These are phyloP conservation scores for Metacarcinus magister DNA, from an alignment of 2,888 invertebrate genomes.

Conservation along the genomic window DNA sequence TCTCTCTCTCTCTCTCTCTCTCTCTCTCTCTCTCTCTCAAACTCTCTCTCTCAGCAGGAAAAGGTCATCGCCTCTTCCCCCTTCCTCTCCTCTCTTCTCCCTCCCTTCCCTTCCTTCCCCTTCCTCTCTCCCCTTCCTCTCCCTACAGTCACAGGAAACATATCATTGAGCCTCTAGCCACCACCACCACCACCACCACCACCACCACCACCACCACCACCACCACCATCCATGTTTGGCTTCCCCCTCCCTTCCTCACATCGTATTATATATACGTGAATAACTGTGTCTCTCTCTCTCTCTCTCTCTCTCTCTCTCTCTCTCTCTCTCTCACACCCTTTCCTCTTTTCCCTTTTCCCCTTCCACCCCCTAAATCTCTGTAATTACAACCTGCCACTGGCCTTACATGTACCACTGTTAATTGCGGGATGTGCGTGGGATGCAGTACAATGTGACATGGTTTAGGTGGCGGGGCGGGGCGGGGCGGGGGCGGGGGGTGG, in stretches of 20 bases:
- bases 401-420: neutral
- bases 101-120: neutral
- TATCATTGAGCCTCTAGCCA: neutral
- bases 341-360: neutral
- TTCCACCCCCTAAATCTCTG: neutral
- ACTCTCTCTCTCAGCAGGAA: neutral
- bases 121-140: neutral
- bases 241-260: neutral
- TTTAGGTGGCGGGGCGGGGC: neutral
- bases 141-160: neutral
- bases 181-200: slow-evolving; percentile 18
- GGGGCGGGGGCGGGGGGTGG: neutral
- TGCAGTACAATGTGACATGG: too few relatives aligned
- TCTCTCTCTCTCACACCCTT: neutral
- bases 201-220: slow-evolving; percentile 31
- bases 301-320: neutral
- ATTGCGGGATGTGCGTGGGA: neutral
- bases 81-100: neutral
- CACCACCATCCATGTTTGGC: neutral
- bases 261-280: neutral
- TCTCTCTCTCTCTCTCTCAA: neutral
- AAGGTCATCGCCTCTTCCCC: neutral
- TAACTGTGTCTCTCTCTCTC: neutral
- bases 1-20: neutral
- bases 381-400: slow-evolving; percentile 33